A percentile compares a stretch with the other conserved stretches of the same genome.
Evolutionary conservation across 2,113 vertebrate species (phyloP).

Genomic region (Varanus komodoensis): DNA sequence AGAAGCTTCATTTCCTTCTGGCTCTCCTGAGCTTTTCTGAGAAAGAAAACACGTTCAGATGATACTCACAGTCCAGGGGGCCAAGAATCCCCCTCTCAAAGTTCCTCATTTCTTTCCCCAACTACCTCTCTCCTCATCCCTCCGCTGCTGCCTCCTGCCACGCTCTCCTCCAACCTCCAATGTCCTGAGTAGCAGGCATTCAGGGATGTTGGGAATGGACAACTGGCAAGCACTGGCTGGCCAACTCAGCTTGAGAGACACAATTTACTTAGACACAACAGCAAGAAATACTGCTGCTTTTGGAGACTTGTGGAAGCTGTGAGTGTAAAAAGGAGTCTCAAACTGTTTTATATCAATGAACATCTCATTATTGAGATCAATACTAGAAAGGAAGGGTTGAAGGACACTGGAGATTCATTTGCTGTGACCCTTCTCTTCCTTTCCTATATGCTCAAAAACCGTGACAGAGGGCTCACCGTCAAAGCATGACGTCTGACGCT

Average conservation of each 20-base stretch:
- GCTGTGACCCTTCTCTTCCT: not conserved
- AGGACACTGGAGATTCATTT: not conserved
- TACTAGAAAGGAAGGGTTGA: no score
- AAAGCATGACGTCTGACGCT: not conserved
- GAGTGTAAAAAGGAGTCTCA: not conserved
- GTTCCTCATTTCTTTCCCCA: no score
- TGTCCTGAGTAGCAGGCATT: no score
- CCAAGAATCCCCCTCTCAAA: not conserved
- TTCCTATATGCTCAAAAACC: not conserved
- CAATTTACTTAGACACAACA: no score
- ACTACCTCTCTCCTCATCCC: no score
- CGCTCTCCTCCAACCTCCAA: no score
- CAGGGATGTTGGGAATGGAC: no score
- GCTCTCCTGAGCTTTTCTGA: constrained; percentile 92
- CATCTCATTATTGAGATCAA: not conserved
- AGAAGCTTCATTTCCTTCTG: constrained; percentile 96
- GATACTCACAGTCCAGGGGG: not conserved
- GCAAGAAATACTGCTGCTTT: not conserved
- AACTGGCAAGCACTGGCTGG: no score
- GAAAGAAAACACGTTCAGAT: not conserved
- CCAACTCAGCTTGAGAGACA: no score
- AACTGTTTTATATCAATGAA: not conserved
- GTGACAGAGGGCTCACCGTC: not conserved
- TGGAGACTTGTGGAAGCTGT: not conserved
- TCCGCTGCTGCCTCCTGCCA: no score